These are phyloP conservation scores for Chauna torquata DNA, from an alignment of 2,113 vertebrate genomes.

Conservation along the genomic window DNA sequence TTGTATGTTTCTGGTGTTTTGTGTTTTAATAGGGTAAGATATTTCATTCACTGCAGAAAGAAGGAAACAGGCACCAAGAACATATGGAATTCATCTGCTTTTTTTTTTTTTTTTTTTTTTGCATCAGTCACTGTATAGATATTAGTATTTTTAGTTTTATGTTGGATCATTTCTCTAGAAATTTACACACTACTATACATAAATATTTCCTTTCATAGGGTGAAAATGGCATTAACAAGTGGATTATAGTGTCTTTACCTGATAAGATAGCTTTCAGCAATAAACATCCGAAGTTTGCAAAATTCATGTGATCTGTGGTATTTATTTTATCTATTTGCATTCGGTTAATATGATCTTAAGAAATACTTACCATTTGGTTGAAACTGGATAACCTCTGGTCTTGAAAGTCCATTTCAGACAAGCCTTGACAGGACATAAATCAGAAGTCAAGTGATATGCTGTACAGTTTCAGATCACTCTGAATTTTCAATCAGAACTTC, in stretches of 20 bases:
- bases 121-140: not conserved
- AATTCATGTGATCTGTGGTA: not conserved
- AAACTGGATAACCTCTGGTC: not conserved
- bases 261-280: not conserved
- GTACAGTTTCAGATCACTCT: not conserved
- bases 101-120: constrained; percentile 5
- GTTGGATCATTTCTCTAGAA: not conserved
- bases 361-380: not conserved
- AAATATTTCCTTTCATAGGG: not conserved
- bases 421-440: not conserved
- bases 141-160: not conserved
- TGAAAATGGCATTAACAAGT: not conserved
- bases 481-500: not conserved
- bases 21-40: not conserved
- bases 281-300: not conserved
- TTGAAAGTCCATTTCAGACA: not conserved
- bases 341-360: not conserved
- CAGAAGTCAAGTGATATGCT: not conserved
- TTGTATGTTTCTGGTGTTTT: not conserved
- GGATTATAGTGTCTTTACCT: not conserved
- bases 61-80: not conserved
- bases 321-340: not conserved
- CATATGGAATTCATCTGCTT: not conserved
- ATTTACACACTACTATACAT: not conserved
- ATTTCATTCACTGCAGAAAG: not conserved